phyloP scores from a whole-genome alignment of 1,140 invertebrate species.

The Zaprionus tsacasi region DNA sequence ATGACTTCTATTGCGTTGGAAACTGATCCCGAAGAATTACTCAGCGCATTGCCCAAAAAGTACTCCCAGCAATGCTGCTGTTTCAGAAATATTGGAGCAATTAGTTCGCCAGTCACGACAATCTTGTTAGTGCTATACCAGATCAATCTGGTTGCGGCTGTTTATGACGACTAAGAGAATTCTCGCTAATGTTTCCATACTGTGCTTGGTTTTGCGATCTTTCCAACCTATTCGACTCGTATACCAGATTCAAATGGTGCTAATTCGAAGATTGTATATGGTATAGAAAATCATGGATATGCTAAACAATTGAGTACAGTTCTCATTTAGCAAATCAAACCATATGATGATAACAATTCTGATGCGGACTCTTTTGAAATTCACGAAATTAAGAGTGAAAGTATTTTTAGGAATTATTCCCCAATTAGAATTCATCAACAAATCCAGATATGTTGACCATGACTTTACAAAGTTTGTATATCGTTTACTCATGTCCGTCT shows the following conservation, averaged over 20 bases:
- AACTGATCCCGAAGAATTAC: neutral
- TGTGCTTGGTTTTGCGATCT: conserved; percentile 18
- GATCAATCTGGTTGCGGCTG: conserved; percentile 5
- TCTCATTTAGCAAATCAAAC: conserved; percentile 50
- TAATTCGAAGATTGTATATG: conserved; percentile 54
- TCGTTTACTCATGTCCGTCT: too few species aligned
- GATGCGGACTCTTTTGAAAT: neutral
- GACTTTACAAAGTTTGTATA: too few species aligned
- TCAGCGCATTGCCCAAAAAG: neutral
- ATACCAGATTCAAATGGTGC: conserved; percentile 50
- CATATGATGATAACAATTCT: conserved; percentile 7
- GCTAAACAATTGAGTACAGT: conserved; percentile 66
- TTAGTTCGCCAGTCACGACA: conserved; percentile 5
- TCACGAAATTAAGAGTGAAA: conserved; percentile 15
- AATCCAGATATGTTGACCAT: neutral
- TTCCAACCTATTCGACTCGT: conserved; percentile 17
- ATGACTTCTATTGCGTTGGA: conserved; percentile 15
- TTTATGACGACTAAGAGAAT: conserved; percentile 4
- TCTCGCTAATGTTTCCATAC: neutral
- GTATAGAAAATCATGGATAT: conserved; percentile 12
- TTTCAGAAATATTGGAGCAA: neutral
- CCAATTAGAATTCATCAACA: neutral
- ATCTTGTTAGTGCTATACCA: conserved; percentile 25
- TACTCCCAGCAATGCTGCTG: neutral
- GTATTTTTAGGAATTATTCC: neutral